phyloP scores from a whole-genome alignment of 2,113 vertebrate species.

The Entomyzon cyanotis region DNA sequence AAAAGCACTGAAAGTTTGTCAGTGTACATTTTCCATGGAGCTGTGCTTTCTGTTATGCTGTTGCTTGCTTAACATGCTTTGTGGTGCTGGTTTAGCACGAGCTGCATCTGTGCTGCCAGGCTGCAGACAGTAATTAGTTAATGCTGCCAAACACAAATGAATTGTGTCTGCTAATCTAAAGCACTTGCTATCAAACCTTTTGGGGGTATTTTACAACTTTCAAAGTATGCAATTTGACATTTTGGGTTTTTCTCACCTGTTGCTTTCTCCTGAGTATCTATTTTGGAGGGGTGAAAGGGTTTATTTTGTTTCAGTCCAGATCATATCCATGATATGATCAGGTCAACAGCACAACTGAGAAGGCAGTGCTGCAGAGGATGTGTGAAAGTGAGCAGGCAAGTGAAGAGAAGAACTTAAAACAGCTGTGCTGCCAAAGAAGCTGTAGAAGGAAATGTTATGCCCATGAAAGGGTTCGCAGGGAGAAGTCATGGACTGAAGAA shows the following conservation, averaged over 20 bases:
- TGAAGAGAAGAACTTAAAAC: neutral
- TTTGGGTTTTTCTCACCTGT: neutral
- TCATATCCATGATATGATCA: neutral
- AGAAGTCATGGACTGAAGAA: neutral
- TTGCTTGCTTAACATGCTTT: slow-evolving; percentile 57
- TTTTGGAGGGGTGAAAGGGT: neutral
- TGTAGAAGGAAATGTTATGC: neutral
- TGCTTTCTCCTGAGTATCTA: neutral
- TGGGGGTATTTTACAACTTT: slow-evolving; percentile 3
- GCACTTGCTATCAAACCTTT: slow-evolving; percentile 49
- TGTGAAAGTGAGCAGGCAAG: neutral
- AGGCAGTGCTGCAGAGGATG: neutral
- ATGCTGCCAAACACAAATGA: slow-evolving; percentile 70
- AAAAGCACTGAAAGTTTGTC: slow-evolving; percentile 72
- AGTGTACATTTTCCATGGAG: slow-evolving; percentile 65
- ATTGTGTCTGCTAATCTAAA: slow-evolving; percentile 58
- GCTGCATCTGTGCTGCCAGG: slow-evolving; percentile 33
- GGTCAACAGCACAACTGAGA: neutral
- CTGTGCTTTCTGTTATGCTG: slow-evolving; percentile 50
- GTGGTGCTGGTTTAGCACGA: slow-evolving; percentile 43
- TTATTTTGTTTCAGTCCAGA: neutral
- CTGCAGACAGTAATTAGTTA: slow-evolving; percentile 70
- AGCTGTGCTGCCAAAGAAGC: neutral
- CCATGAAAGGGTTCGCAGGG: neutral
- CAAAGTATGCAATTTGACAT: neutral